phyloP scores from a whole-genome alignment of 2,888 invertebrate species.

The Synanthedon tipuliformis region DNA sequence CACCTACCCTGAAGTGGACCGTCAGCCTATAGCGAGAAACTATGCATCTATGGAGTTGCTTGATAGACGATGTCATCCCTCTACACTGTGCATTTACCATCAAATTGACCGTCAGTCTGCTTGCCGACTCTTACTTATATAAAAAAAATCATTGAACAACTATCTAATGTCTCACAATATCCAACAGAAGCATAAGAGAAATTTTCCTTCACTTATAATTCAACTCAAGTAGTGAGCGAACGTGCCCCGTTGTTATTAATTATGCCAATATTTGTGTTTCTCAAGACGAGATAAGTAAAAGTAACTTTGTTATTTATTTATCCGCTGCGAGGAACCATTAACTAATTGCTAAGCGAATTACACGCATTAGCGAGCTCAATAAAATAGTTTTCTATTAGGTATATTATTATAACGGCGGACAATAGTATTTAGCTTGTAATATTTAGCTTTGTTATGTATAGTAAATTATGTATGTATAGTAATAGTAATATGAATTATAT shows the following conservation, averaged over 20 bases:
- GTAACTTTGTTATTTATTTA: constrained; percentile 44
- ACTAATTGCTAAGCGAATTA: constrained; percentile 32
- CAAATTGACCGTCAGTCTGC: too few species aligned
- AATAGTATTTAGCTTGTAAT: neutral
- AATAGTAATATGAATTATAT: too few species aligned
- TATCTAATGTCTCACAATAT: too few species aligned
- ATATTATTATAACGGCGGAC: neutral
- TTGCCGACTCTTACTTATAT: too few species aligned
- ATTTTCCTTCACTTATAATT: constrained; percentile 33
- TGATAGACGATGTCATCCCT: too few species aligned
- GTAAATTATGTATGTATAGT: too few species aligned
- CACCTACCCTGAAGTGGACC: too few species aligned
- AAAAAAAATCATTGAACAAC: too few species aligned
- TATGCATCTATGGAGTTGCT: too few species aligned
- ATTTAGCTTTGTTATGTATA: too few species aligned
- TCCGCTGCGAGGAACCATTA: constrained; percentile 29
- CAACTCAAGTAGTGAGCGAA: constrained; percentile 32
- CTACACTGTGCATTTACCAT: too few species aligned
- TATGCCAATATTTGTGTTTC: constrained; percentile 53
- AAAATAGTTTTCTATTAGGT: neutral
- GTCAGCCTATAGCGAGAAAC: too few species aligned
- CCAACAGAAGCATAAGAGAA: constrained; percentile 1
- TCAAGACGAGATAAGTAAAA: constrained; percentile 38
- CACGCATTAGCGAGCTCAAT: constrained; percentile 10
- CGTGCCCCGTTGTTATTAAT: constrained; percentile 52